Evolutionary conservation across 2,888 invertebrate species (phyloP).

Genomic region (Dromius quadrimaculatus): DNA sequence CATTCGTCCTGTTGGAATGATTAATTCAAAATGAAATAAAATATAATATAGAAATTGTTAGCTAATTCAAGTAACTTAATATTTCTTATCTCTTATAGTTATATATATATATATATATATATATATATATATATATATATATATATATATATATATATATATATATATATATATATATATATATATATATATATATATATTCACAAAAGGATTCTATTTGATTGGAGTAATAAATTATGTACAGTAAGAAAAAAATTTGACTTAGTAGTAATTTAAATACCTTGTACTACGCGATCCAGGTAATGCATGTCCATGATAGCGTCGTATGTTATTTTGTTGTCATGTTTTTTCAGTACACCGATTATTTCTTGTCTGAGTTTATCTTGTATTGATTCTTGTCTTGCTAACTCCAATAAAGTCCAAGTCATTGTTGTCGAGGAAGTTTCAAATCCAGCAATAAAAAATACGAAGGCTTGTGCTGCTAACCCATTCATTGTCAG

Average conservation of each 20-base stretch:
- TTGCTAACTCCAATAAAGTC: conserved; percentile 64
- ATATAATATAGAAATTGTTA: too few relatives aligned
- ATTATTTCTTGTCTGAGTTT: conserved; percentile 65
- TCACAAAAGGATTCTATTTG: too few relatives aligned
- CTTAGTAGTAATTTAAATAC: conserved; percentile 55
- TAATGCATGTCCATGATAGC: conserved; percentile 66
- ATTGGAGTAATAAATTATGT: too few relatives aligned
- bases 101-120: not conserved
- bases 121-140: not conserved
- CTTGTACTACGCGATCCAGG: conserved; percentile 65
- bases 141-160: not conserved
- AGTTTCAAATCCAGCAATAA: conserved; percentile 68
- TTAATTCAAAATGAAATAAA: too few relatives aligned
- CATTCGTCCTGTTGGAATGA: too few relatives aligned
- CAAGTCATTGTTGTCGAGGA: conserved; percentile 65
- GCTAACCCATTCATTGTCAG: conserved; percentile 58
- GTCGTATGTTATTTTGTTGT: conserved; percentile 64
- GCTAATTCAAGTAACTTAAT: too few relatives aligned
- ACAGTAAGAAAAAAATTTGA: too few relatives aligned
- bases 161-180: not conserved
- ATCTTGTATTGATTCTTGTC: conserved; percentile 64
- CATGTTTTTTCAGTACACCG: conserved; percentile 58
- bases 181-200: not conserved
- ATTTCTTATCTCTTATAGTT: conserved; percentile 61
- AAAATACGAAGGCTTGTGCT: conserved; percentile 66